These are phyloP conservation scores for Microctonus hyperodae DNA, from an alignment of 2,888 invertebrate species.

Conservation along the genomic window DNA sequence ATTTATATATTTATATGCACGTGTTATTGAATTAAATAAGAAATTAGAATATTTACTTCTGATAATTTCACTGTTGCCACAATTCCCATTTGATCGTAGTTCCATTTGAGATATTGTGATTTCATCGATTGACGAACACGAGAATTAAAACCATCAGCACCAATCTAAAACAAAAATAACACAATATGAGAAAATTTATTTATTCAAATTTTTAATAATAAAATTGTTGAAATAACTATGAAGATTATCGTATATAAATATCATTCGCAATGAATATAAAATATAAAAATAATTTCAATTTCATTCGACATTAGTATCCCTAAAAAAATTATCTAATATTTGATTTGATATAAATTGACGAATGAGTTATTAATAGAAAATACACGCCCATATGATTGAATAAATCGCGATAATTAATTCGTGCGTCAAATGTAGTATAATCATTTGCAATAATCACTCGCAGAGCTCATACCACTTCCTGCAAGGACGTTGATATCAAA, in stretches of 20 bases:
- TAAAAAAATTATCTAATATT: not conserved
- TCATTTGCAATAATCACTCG: not conserved
- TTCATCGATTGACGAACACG: constrained; percentile 83
- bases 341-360: too few relatives aligned
- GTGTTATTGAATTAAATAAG: not conserved
- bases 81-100: constrained; percentile 89
- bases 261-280: constrained; percentile 35
- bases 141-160: constrained; percentile 94
- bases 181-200: not conserved
- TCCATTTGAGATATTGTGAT: constrained; percentile 80
- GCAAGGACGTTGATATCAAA: constrained; percentile 29
- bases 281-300: constrained; percentile 57
- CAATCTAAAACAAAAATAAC: constrained; percentile 70
- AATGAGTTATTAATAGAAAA: not conserved
- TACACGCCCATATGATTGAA: not conserved
- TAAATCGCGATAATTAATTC: not conserved
- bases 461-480: constrained; percentile 31
- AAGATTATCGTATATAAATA: not conserved
- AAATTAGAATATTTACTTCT: constrained; percentile 68
- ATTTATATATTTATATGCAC: constrained; percentile 17
- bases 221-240: not conserved
- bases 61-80: constrained; percentile 88
- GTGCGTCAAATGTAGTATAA: constrained; percentile 8
- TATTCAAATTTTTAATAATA: not conserved
- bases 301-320: not conserved